phyloP scores from a whole-genome alignment of 2,888 invertebrate genomes.

The Eilema sororculum region DNA sequence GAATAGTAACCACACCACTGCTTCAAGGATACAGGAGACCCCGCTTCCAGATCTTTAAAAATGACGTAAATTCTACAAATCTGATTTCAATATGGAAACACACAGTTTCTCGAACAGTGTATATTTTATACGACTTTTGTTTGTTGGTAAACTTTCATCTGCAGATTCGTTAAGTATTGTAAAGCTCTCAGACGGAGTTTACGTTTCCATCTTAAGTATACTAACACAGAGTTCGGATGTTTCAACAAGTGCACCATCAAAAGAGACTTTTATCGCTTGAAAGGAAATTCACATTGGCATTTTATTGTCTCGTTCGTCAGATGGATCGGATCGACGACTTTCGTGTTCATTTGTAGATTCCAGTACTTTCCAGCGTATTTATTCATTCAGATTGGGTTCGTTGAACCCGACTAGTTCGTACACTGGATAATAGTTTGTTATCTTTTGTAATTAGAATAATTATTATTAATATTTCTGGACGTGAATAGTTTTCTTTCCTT shows the following conservation, averaged over 20 bases:
- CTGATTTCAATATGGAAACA: not conserved
- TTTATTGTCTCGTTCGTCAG: constrained; percentile 28
- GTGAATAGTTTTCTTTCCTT: no score
- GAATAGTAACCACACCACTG: no score
- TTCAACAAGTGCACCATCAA: constrained; percentile 30
- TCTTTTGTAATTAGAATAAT: not conserved
- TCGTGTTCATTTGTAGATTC: constrained; percentile 21
- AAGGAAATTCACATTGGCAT: constrained; percentile 24
- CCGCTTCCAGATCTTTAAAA: not conserved
- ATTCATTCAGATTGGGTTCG: constrained; percentile 17
- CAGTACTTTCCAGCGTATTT: not conserved
- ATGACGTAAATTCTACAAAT: not conserved
- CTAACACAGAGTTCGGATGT: constrained; percentile 15
- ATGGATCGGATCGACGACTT: constrained; percentile 23
- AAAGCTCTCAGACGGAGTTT: constrained; percentile 3
- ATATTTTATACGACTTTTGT: no score
- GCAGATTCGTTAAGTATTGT: not conserved
- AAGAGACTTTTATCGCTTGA: constrained; percentile 27
- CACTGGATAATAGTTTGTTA: not conserved
- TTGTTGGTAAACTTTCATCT: not conserved
- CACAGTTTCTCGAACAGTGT: no score
- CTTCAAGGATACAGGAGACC: not conserved
- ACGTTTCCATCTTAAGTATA: constrained; percentile 3
- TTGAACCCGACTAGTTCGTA: constrained; percentile 15
- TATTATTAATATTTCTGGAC: no score